Base-by-base conservation (phyloP, 1,140 invertebrate species). In the Euglossa dilemma region DNA sequence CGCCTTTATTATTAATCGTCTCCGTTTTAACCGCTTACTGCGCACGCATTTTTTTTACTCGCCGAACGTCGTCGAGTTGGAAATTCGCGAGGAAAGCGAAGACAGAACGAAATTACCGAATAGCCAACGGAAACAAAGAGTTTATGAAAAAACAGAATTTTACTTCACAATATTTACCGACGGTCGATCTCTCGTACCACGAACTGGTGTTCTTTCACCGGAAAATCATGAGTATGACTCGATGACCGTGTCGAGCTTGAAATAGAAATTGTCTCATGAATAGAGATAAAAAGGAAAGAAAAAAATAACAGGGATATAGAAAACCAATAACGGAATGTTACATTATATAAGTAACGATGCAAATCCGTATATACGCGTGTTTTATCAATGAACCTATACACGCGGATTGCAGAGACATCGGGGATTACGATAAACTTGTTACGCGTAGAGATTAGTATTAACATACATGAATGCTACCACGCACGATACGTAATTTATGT, bases 211-310 rank as follows among this genome's bases (percentile, higher is more conserved):
- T 61, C 12, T n/a, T 14, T 12, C 45, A 45, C 25, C 66, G 74
- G 66, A 83, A 83, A 57, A 54, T 50, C 63, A 18, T 47, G 66
- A 80, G 47, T 57, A 59, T 61, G 66, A 79, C 71, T 80, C 77
- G 73, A 84, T 73, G 69, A 70, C 23, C 45, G 74, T 54, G 61
- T 74, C 25, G 36, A 28, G 36, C 54, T 64, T 50, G 36, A 71
- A 83, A 82, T 77, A 78, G 66, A 76, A 0, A 76, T 82, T 69
- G 63, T 76, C 50, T 82, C 80, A 82, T 20, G 63, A 25, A 43
- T 11, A 18, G 20, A 8, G 23, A 11, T 36, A 36, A 50, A 28
- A 50, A 61, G 52, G 18, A 8, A 66, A 50, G n/a, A 36, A 36
- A 4, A 36, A 36, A 36, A 36, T 4, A 36, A 36, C n/a, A n/a